Base-by-base conservation (phyloP, 1,140 invertebrate species). In the Cheumatopsyche charites region DNA sequence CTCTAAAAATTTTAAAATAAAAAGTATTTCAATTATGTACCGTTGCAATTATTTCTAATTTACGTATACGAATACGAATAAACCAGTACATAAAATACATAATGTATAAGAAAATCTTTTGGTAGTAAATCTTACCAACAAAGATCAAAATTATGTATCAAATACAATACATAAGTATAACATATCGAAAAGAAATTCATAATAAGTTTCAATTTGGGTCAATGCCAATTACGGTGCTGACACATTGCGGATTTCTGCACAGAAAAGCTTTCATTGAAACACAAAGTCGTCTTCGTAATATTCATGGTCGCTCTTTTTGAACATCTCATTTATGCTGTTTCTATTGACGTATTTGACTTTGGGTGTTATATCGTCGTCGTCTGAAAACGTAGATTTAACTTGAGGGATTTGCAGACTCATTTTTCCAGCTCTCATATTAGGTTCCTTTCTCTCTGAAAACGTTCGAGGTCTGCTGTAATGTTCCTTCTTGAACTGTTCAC, bases 361-460 rank as follows among this genome's bases (percentile, higher is more conserved):
- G 0, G 74, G 74, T 4, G 74, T 75, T n/a, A 71, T 21, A 47
- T 75, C 74, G 13, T 75, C 74, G 21, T 75, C 74, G 45, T 72
- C 67, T 11, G 74, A 75, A 17, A 55, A 55, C 5, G 55, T 21
- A 12, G 25, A 42, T 62, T 70, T 15, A 15, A 4, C 23, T 15
- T 15, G 9, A n/a, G 49, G 70, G 43, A 75, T 72, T 11, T 71
- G 49, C 62, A 75, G 63, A 42, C 47, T 71, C 70, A 72, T 74
- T 13, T 25, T 41, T 55, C 55, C 62, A 9, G 13, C n/a, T 1
- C n/a, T 47, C 26, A 23, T 23, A 45, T 47, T 65, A 21, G 36
- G 7, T 4, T 21, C n/a, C 23, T 17, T 21, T 4, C 3, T 63
- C 42, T 42, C 9, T 42, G 23, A 67, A 49, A 67, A 21, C 7